Percentiles rank a stretch among this genome's conserved stretches.
Evolutionary conservation across 2,113 vertebrate genomes (phyloP).

Genomic region (Mesembrinibis cayennensis): DNA sequence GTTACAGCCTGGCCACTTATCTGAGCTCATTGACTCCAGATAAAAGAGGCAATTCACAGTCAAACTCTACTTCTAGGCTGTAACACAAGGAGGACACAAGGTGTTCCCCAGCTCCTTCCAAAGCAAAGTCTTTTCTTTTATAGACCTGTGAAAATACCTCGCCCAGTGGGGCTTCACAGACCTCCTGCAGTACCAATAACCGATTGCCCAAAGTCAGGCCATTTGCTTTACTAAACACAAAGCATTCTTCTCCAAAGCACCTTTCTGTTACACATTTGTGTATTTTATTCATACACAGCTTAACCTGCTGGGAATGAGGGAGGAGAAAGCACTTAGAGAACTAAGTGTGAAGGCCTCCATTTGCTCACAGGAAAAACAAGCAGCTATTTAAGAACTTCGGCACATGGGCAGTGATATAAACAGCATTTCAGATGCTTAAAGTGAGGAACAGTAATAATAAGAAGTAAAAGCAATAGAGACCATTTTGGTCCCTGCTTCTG

Average conservation of each 20-base stretch:
- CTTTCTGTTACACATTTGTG: neutral
- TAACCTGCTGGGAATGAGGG: neutral
- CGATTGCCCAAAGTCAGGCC: neutral
- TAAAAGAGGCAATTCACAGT: neutral
- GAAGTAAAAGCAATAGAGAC: neutral
- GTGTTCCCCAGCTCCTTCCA: neutral
- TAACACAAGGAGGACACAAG: neutral
- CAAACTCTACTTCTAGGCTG: neutral
- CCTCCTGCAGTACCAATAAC: neutral
- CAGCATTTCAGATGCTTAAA: neutral
- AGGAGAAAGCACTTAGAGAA: neutral
- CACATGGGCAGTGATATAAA: neutral
- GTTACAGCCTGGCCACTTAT: neutral
- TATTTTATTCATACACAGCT: neutral
- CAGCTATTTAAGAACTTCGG: neutral
- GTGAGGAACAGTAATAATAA: neutral
- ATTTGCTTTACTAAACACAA: slow-evolving; percentile 1
- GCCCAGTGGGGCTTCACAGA: neutral
- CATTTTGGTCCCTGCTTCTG: neutral
- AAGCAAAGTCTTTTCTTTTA: neutral
- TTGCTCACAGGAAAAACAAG: neutral
- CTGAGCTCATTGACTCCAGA: neutral
- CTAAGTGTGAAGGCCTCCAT: neutral
- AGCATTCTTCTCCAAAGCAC: neutral
- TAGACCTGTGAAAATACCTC: neutral